phyloP scores from a whole-genome alignment of 2,888 invertebrate species.

The Pediacus dermestoides region DNA sequence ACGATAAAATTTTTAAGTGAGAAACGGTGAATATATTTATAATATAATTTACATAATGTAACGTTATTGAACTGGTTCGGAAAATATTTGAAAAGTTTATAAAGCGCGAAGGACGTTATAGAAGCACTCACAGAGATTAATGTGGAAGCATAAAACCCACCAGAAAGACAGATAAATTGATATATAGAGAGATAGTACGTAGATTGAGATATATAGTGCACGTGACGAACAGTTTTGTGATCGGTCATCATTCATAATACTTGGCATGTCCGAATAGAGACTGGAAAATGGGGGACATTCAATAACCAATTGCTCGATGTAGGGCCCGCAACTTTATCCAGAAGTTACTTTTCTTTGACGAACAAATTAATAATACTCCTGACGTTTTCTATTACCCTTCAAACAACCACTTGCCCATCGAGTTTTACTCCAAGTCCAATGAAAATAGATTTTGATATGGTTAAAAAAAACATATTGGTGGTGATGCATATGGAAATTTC shows the following conservation, averaged over 20 bases:
- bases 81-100: constrained; percentile 39
- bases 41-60: constrained; percentile 45
- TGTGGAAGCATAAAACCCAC: constrained; percentile 40
- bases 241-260: constrained; percentile 45
- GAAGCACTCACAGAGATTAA: constrained; percentile 46
- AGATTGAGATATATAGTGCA: constrained; percentile 47
- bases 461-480: too few species aligned
- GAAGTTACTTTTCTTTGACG: too few species aligned
- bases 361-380: too few species aligned
- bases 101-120: constrained; percentile 39
- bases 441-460: too few species aligned
- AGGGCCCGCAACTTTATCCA: too few species aligned
- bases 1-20: constrained; percentile 26
- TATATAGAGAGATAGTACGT: constrained; percentile 44
- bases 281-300: constrained; percentile 31
- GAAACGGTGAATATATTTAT: constrained; percentile 32
- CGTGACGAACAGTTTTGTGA: constrained; percentile 35
- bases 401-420: too few species aligned
- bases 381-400: too few species aligned
- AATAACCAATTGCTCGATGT: constrained; percentile 31
- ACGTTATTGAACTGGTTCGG: constrained; percentile 40
- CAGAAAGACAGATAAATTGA: constrained; percentile 47
- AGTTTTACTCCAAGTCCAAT: too few species aligned
- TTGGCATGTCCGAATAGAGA: constrained; percentile 35
- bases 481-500: too few species aligned